Evolutionary conservation across 2,113 vertebrate species (phyloP).

Genomic region (Amazona vittata): DNA sequence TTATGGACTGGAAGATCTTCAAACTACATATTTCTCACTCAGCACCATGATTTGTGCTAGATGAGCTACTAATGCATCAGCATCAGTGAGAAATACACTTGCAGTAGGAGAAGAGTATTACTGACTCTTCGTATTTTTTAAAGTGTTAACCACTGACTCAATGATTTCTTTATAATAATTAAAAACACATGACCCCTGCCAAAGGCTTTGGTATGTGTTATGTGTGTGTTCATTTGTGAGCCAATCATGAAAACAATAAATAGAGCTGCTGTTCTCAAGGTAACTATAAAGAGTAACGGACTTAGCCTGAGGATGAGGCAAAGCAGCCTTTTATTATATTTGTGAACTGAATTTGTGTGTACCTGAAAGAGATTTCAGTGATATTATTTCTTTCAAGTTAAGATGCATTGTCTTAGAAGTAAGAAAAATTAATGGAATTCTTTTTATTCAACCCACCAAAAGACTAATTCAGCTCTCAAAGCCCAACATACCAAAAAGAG

Average conservation of each 20-base stretch:
- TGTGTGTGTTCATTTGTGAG: background rate
- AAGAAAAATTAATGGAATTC: background rate
- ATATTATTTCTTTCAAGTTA: background rate
- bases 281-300: background rate
- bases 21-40: background rate
- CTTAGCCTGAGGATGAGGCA: background rate
- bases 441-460: background rate
- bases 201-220: background rate
- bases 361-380: background rate
- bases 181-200: background rate
- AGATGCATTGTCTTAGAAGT: background rate
- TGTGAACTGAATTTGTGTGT: fast-evolving
- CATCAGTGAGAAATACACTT: background rate
- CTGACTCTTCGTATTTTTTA: background rate
- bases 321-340: background rate
- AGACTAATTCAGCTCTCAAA: background rate
- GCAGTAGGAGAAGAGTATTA: background rate
- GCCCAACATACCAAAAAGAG: background rate
- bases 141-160: background rate
- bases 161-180: background rate
- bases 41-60: background rate
- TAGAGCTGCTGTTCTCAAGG: background rate
- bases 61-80: background rate
- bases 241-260: background rate
- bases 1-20: background rate